A percentile compares a stretch with the other conserved stretches of the same genome.
These are phyloP conservation scores for Hyaena hyaena DNA, from an alignment of 2,113 vertebrate genomes.

Conservation along the genomic window DNA sequence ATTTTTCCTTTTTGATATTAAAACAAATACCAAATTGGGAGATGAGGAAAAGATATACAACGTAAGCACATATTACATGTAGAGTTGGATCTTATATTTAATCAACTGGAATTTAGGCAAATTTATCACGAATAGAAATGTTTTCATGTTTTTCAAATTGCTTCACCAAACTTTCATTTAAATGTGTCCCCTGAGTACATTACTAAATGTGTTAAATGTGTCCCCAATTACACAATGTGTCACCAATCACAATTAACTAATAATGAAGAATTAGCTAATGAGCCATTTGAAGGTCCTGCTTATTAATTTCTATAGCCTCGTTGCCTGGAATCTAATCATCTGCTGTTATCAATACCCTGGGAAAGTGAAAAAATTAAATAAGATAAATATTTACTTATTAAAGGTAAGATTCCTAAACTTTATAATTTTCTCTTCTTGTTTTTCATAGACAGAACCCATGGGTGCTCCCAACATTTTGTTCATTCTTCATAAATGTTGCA, in stretches of 20 bases:
- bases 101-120: slow-evolving; percentile 58
- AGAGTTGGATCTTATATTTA: slow-evolving; percentile 51
- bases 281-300: slow-evolving; percentile 64
- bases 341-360: slow-evolving; percentile 42
- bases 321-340: slow-evolving; percentile 55
- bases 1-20: slow-evolving; percentile 23
- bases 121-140: slow-evolving; percentile 69
- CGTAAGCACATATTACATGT: neutral
- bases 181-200: slow-evolving; percentile 66
- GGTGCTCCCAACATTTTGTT: neutral
- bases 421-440: neutral
- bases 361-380: slow-evolving; percentile 32
- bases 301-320: slow-evolving; percentile 66
- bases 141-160: slow-evolving; percentile 69
- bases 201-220: slow-evolving; percentile 69
- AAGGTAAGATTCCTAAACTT: slow-evolving; percentile 23
- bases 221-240: slow-evolving; percentile 69
- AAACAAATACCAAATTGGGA: slow-evolving; percentile 28
- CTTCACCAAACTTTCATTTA: slow-evolving; percentile 70
- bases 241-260: slow-evolving; percentile 68
- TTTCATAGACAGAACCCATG: neutral
- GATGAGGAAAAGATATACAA: neutral
- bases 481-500: neutral
- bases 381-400: slow-evolving; percentile 31
- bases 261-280: slow-evolving; percentile 70